These are phyloP conservation scores for Anaspis maculata DNA, from an alignment of 2,888 invertebrate species.

Conservation along the genomic window DNA sequence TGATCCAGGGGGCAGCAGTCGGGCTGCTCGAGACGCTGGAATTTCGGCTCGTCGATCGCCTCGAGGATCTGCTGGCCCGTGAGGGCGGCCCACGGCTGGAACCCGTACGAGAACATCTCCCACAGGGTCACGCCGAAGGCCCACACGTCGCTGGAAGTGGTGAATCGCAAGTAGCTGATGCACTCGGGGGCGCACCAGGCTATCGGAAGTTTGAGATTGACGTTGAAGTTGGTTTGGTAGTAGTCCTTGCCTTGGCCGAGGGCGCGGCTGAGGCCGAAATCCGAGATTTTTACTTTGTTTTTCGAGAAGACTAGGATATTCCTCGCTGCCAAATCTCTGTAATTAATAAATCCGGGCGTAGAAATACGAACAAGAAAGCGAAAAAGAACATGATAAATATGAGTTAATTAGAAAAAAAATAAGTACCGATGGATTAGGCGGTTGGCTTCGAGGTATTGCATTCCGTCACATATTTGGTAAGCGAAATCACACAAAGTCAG, in stretches of 20 bases:
- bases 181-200: slow-evolving; percentile 99
- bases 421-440: slow-evolving; percentile 93
- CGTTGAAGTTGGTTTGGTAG: slow-evolving; percentile 96
- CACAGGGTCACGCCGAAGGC: slow-evolving; percentile 91
- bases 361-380: slow-evolving; percentile 1
- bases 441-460: slow-evolving; percentile 94
- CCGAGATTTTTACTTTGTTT: slow-evolving; percentile 95
- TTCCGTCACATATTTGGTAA: slow-evolving; percentile 93
- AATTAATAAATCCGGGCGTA: too few relatives aligned
- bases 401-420: slow-evolving; percentile 33
- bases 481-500: slow-evolving; percentile 91
- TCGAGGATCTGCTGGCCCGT: slow-evolving; percentile 86
- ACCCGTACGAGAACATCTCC: slow-evolving; percentile 99
- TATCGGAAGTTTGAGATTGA: slow-evolving; percentile 92
- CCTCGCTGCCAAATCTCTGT: slow-evolving; percentile 94
- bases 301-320: slow-evolving; percentile 96
- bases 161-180: slow-evolving; percentile 91
- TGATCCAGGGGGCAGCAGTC: slow-evolving; percentile 92
- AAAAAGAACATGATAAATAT: too few relatives aligned
- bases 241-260: slow-evolving; percentile 97
- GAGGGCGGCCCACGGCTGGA: slow-evolving; percentile 95
- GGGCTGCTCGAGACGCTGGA: slow-evolving; percentile 83
- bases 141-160: slow-evolving; percentile 96
- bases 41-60: slow-evolving; percentile 89
- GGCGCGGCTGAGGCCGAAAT: slow-evolving; percentile 92